Percentiles rank a stretch among this genome's conserved stretches.
phyloP scores from a whole-genome alignment of 2,888 invertebrate species.

The Oligia strigilis region DNA sequence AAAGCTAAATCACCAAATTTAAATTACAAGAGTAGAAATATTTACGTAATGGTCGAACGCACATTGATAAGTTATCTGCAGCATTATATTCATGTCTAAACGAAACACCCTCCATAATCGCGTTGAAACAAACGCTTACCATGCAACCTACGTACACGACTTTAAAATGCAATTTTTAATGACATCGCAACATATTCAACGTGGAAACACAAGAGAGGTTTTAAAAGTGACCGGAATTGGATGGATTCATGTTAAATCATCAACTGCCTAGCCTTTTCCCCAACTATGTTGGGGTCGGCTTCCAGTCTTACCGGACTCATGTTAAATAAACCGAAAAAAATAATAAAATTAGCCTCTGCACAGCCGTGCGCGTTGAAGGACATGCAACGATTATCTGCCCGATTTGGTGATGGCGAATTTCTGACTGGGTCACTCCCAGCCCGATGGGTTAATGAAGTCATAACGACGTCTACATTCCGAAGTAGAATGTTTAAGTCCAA shows the following conservation, averaged over 20 bases:
- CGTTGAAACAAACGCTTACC: not conserved
- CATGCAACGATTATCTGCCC: not conserved
- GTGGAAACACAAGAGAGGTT: not conserved
- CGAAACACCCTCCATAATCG: not conserved
- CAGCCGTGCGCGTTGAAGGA: not conserved
- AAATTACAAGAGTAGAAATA: slow-evolving; percentile 17
- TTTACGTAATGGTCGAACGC: slow-evolving; percentile 19
- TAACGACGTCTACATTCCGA: not conserved
- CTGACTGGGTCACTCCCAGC: not conserved
- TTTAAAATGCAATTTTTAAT: slow-evolving; percentile 1
- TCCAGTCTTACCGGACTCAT: too few species aligned
- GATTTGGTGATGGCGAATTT: not conserved
- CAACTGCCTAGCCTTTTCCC: too few species aligned
- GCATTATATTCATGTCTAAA: slow-evolving; percentile 4
- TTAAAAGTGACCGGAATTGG: not conserved
- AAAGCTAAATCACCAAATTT: slow-evolving; percentile 5
- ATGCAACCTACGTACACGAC: not conserved
- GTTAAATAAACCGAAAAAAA: too few species aligned
- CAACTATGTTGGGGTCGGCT: too few species aligned
- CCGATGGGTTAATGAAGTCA: not conserved
- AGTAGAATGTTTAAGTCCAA: not conserved
- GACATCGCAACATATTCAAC: not conserved
- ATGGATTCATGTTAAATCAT: not conserved
- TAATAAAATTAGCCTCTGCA: too few species aligned
- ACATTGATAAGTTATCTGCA: slow-evolving; percentile 31